Conservation (phyloP, 2,797 vertebrate species). For the Semotilus atromaculatus region DNA sequence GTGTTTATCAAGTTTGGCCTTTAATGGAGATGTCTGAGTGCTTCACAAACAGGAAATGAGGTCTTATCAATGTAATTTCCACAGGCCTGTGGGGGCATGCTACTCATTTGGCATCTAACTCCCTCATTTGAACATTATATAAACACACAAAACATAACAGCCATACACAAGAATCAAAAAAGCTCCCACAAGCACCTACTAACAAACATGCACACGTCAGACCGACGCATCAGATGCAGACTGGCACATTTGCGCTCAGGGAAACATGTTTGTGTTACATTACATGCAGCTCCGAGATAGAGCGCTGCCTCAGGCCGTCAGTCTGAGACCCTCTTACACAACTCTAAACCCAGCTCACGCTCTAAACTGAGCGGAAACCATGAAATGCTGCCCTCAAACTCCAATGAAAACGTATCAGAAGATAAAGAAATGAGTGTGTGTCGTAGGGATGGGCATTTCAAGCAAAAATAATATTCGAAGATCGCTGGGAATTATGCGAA, state of each 20-base stretch:
- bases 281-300: neutral
- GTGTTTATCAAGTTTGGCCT: conserved; percentile 49
- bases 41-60: conserved; percentile 45
- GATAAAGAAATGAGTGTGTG: neutral
- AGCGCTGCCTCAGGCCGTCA: neutral
- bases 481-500: no score
- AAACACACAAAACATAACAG: conserved; percentile 37
- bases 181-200: conserved; percentile 23
- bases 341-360: neutral
- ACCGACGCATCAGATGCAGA: neutral
- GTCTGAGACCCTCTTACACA: neutral
- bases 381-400: neutral
- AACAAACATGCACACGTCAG: neutral
- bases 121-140: conserved; percentile 48
- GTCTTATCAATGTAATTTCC: conserved; percentile 46
- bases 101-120: conserved; percentile 63
- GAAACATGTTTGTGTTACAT: conserved; percentile 20
- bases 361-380: neutral
- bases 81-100: conserved; percentile 24
- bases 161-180: conserved; percentile 52
- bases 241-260: neutral
- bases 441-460: no score
- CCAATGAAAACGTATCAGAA: neutral
- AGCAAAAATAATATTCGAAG: no score
- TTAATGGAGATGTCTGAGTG: conserved; percentile 45